Conservation (phyloP, 2,888 invertebrate genomes). For the Tholera decimalis region DNA sequence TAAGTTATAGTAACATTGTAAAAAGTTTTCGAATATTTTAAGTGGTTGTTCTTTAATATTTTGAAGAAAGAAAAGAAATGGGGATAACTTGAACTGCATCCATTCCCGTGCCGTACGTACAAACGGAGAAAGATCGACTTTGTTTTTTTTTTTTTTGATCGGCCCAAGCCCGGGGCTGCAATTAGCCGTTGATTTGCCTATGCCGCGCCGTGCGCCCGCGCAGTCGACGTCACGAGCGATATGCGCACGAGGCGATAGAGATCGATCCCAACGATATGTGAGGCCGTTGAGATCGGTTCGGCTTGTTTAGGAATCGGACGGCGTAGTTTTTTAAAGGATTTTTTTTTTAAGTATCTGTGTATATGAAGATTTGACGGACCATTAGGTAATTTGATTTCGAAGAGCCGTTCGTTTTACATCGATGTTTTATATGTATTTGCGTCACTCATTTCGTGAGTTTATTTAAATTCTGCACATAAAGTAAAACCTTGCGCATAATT, state of each 20-base stretch:
- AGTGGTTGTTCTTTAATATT: too few relatives aligned
- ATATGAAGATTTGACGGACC: background rate
- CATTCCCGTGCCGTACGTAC: constrained; percentile 63
- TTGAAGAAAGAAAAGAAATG: too few relatives aligned
- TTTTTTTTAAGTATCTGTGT: background rate
- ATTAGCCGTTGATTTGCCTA: constrained; percentile 85
- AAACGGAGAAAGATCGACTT: constrained; percentile 64
- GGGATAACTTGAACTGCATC: too few relatives aligned
- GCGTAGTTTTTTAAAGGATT: background rate
- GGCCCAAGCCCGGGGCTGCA: constrained; percentile 74
- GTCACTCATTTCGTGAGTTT: constrained; percentile 2
- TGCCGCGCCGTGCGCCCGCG: constrained; percentile 70
- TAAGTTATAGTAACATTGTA: too few relatives aligned
- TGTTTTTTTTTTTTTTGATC: constrained; percentile 72
- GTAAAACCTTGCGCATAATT: constrained; percentile 37
- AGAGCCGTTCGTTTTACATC: background rate
- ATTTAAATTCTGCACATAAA: constrained; percentile 24
- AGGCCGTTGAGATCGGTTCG: constrained; percentile 34
- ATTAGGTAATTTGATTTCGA: constrained; percentile 4
- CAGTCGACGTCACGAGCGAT: constrained; percentile 67
- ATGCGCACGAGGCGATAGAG: constrained; percentile 59
- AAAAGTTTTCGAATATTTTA: too few relatives aligned
- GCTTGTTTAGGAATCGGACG: constrained; percentile 2
- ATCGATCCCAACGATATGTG: constrained; percentile 60
- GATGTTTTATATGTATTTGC: background rate